Percentiles rank a stretch among this genome's conserved stretches.
These are phyloP conservation scores for Cepaea hortensis DNA, from an alignment of 2,888 invertebrate genomes.

Conservation along the genomic window DNA sequence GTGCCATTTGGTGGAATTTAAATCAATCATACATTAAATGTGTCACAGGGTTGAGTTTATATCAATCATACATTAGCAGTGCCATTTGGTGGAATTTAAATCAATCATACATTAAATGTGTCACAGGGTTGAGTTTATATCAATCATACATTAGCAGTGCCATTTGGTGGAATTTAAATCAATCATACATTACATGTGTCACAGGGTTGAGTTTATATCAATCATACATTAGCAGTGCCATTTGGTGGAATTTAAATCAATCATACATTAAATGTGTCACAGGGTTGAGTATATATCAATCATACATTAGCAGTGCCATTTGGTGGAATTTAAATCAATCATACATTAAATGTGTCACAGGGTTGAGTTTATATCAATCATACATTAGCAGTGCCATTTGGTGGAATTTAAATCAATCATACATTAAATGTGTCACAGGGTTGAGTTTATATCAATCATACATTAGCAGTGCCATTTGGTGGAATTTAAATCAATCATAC, in stretches of 20 bases:
- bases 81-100: too few relatives aligned
- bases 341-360: too few relatives aligned
- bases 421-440: not conserved
- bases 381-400: not conserved
- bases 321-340: not conserved
- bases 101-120: not conserved
- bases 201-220: not conserved
- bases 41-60: not conserved
- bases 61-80: not conserved
- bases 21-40: too few relatives aligned
- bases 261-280: not conserved
- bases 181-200: not conserved
- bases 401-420: not conserved
- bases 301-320: not conserved
- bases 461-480: not conserved
- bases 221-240: not conserved
- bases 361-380: not conserved
- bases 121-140: not conserved
- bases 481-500: not conserved
- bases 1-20: too few relatives aligned
- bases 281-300: not conserved
- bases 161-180: not conserved
- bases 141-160: not conserved
- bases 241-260: not conserved
- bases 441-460: not conserved